A percentile compares a stretch with the other conserved stretches of the same genome.
Conservation (phyloP, 2,797 vertebrate genomes). For the Danio kyathit region DNA sequence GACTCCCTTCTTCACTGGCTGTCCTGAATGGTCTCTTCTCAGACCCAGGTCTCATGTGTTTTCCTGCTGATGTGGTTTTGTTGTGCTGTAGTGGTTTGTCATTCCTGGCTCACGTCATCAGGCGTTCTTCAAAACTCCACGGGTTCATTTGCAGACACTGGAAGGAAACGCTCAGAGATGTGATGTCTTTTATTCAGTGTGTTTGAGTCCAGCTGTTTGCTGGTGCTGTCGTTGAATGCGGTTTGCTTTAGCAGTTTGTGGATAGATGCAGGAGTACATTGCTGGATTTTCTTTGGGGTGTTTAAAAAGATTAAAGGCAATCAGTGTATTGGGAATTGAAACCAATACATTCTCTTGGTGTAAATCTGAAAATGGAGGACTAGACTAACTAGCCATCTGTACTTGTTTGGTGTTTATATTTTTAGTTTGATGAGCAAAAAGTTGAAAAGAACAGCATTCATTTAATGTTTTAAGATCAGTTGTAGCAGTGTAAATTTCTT, state of each 20-base stretch:
- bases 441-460: too few species aligned
- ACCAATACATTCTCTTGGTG: neutral
- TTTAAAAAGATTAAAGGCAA: conserved; percentile 1
- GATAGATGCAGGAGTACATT: neutral
- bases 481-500: too few species aligned
- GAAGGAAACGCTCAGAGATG: conserved; percentile 33
- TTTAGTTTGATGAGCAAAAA: too few species aligned
- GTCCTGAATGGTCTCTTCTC: conserved; percentile 25
- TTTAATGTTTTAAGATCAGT: too few species aligned
- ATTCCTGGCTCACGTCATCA: conserved; percentile 45
- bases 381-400: neutral
- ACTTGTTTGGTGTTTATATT: neutral
- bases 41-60: conserved; percentile 27
- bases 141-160: conserved; percentile 18
- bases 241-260: conserved; percentile 6
- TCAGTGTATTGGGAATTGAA: neutral
- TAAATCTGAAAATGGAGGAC: neutral
- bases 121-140: conserved; percentile 4
- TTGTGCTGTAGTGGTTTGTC: conserved; percentile 12
- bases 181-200: conserved; percentile 38
- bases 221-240: neutral
- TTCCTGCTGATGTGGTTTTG: conserved; percentile 18
- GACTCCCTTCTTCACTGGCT: neutral
- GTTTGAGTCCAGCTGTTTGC: conserved; percentile 42
- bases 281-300: neutral